Conservation (phyloP, 2,113 vertebrate species). For the Salvator merianae region DNA sequence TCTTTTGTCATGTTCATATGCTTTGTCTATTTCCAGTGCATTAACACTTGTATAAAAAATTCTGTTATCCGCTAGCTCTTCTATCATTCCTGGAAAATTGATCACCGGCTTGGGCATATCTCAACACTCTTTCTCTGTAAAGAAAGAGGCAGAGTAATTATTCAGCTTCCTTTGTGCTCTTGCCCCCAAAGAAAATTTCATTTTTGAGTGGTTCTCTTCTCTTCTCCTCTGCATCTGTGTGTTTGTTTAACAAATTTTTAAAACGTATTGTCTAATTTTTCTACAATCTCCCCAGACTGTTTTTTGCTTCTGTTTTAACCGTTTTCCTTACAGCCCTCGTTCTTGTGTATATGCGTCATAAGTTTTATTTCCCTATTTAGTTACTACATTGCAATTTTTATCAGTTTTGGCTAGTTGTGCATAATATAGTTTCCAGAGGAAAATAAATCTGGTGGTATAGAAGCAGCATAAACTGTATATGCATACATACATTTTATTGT, state of each 20-base stretch:
- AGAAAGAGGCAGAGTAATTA: slow-evolving; percentile 73
- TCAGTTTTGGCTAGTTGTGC: slow-evolving; percentile 53
- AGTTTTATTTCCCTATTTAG: slow-evolving; percentile 52
- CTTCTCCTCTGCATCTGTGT: slow-evolving; percentile 55
- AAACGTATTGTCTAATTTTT: slow-evolving; percentile 7
- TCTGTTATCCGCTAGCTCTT: slow-evolving; percentile 74
- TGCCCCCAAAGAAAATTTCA: slow-evolving; percentile 56
- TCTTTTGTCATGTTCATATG: slow-evolving; percentile 55
- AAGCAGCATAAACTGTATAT: slow-evolving; percentile 48
- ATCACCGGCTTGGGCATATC: slow-evolving; percentile 77
- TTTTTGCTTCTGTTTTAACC: slow-evolving; percentile 45
- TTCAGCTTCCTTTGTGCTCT: slow-evolving; percentile 57
- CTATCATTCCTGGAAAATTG: slow-evolving; percentile 75
- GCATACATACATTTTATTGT: not conserved
- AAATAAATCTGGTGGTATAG: slow-evolving; percentile 25
- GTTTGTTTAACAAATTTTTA: slow-evolving; percentile 44
- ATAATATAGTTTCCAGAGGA: slow-evolving; percentile 51
- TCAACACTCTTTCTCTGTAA: slow-evolving; percentile 79
- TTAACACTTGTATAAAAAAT: slow-evolving; percentile 56
- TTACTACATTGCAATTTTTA: slow-evolving; percentile 33
- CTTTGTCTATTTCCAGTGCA: slow-evolving; percentile 61
- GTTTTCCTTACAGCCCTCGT: slow-evolving; percentile 39
- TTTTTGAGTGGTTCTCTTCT: slow-evolving; percentile 58
- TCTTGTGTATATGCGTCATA: slow-evolving; percentile 12
- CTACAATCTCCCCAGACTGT: slow-evolving; percentile 34